These are phyloP conservation scores for Archocentrus centrarchus DNA, from an alignment of 2,113 vertebrate species.

Conservation along the genomic window DNA sequence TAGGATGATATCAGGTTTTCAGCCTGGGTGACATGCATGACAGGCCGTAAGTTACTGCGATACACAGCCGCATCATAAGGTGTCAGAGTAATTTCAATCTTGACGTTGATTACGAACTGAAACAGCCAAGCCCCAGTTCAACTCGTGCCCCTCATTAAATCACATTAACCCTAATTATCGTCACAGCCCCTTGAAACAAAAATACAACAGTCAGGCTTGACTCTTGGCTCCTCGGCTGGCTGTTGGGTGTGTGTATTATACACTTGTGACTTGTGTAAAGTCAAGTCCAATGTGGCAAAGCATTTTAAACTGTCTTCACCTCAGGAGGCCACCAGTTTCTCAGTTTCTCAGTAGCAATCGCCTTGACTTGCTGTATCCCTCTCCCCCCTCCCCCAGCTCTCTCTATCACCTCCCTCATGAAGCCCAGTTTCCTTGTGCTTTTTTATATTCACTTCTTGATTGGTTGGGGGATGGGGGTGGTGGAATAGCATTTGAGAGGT, in stretches of 20 bases:
- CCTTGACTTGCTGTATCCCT: conserved; percentile 10
- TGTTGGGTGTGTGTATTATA: conserved; percentile 43
- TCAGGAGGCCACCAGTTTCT: conserved; percentile 51
- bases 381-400: background rate
- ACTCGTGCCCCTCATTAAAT: conserved; percentile 65
- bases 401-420: conserved; percentile 10
- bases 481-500: conserved; percentile 68
- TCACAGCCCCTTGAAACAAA: conserved; percentile 57
- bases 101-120: conserved; percentile 58
- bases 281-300: conserved; percentile 36
- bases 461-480: conserved; percentile 72
- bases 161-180: conserved; percentile 76
- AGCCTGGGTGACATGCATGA: background rate
- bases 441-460: conserved; percentile 78
- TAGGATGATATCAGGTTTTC: conserved; percentile 10
- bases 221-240: conserved; percentile 50
- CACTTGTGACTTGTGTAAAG: conserved; percentile 45
- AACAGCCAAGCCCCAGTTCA: conserved; percentile 18
- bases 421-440: conserved; percentile 64
- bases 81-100: conserved; percentile 63
- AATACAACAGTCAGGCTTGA: conserved; percentile 40
- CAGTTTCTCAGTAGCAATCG: conserved; percentile 43
- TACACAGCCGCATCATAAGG: conserved; percentile 20
- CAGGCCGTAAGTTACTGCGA: conserved; percentile 22
- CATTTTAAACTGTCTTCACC: conserved; percentile 66